Evolutionary conservation across 2,888 invertebrate species (phyloP), one percentile per base, ranked within the genome.

Genomic region (Clusia tigrina): DNA sequence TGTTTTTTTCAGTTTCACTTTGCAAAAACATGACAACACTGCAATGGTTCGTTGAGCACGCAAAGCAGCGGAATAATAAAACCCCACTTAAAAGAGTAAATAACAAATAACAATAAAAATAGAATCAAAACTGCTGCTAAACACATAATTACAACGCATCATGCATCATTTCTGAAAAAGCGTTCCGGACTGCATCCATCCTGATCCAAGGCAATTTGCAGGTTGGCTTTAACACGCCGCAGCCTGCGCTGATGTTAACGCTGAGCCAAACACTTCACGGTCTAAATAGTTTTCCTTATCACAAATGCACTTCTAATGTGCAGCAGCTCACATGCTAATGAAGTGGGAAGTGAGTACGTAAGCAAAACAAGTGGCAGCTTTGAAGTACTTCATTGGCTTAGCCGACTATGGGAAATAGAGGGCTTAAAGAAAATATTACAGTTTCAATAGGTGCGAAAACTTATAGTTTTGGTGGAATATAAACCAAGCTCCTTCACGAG

Each of bases 41-140:
- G 52, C 25, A 52, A 58, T 56, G 63, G 60, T 60, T 60, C 63
- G 63, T 63, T 63, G 60, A 46, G 55, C 60, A 63, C 60, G 59
- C 52, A 60, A 60, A 22, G 52, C 60, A 60, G 60, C 60, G 51
- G 58, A 48, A 48, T 48, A 48, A 48, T 48, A 6, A 48, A 48
- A 22, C 15, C 20, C 22, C 32, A 9, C 48, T 48, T 15, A 22
- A 22, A 48, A 48, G 15, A 20, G 22, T 22, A 48, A 48, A 48
- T 15, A 48, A 48, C 48, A 18, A 48, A 48, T 9, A 2, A 3
- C 22, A 22, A 48, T 22, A 48, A 20, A 18, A 48, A 20, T 3
- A 48, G 15, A 48, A 48, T 20, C 22, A 15, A 48, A 48, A 2
- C 3, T n/a, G n/a, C n/a, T 3, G 22, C 48, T 22, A 48, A 48